phyloP scores from a whole-genome alignment of 2,113 vertebrate species.

The Esox niger region DNA sequence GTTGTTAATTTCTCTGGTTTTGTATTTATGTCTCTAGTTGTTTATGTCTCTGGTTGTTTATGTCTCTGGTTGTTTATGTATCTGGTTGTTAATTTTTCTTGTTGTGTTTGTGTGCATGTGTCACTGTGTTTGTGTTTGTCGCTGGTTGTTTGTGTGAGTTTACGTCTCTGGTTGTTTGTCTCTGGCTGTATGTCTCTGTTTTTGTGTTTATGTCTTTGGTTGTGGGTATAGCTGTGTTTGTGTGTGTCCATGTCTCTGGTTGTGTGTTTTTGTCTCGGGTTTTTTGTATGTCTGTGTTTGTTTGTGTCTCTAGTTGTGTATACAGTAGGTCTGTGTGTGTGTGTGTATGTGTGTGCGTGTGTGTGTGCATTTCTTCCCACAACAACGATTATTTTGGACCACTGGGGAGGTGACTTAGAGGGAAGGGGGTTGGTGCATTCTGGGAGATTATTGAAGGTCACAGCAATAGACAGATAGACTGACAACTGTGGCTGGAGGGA shows the following conservation, averaged over 20 bases:
- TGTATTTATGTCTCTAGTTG: background rate
- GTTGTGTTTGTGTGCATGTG: constrained; percentile 1
- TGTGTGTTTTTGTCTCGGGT: no score
- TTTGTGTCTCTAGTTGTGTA: background rate
- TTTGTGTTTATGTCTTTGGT: background rate
- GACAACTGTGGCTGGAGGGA: no score
- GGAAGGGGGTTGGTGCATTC: background rate
- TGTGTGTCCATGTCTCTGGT: no score
- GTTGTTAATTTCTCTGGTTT: background rate
- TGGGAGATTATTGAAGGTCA: background rate
- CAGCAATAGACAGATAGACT: no score
- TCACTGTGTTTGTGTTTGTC: constrained; percentile 7
- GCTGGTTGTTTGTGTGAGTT: no score
- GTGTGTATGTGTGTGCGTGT: constrained; percentile 7
- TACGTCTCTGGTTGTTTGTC: no score
- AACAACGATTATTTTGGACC: no score
- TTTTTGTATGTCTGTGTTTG: no score
- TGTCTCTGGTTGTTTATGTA: background rate
- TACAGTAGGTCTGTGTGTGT: background rate
- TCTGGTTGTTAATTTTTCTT: no score
- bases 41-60: background rate
- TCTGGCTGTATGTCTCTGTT: no score
- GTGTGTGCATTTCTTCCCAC: background rate
- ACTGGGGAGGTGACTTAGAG: no score
- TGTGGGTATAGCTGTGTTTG: no score